A percentile compares a stretch with the other conserved stretches of the same genome.
phyloP scores from a whole-genome alignment of 2,888 invertebrate genomes.

The Julus scanicus region DNA sequence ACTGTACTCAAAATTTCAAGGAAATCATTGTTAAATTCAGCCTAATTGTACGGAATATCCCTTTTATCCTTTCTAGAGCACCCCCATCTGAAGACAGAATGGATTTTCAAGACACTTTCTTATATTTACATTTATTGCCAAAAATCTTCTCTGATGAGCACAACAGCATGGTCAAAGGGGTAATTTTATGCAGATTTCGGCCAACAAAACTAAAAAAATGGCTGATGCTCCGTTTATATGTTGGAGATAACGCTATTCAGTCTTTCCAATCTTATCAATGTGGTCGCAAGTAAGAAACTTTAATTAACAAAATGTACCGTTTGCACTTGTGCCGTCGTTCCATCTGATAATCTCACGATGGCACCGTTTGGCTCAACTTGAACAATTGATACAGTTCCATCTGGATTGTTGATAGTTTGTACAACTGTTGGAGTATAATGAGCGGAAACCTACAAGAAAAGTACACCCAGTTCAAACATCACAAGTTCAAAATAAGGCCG shows the following conservation, averaged over 20 bases:
- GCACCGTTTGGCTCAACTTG: constrained; percentile 94
- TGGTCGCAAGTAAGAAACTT: neutral
- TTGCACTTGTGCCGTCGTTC: constrained; percentile 93
- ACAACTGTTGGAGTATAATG: constrained; percentile 90
- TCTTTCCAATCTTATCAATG: neutral
- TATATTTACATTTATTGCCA: too few relatives aligned
- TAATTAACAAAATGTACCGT: constrained; percentile 67
- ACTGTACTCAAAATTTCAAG: neutral
- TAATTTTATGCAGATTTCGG: too few relatives aligned
- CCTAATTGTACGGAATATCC: neutral
- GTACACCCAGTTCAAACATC: neutral
- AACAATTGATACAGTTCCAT: constrained; percentile 95
- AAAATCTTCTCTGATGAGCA: too few relatives aligned
- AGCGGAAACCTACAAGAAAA: constrained; percentile 55
- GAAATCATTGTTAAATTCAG: neutral
- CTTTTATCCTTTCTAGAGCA: neutral
- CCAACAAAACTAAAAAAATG: too few relatives aligned
- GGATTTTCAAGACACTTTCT: too few relatives aligned
- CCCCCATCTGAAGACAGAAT: neutral
- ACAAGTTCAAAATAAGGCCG: neutral
- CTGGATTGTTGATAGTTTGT: constrained; percentile 95
- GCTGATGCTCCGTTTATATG: too few relatives aligned
- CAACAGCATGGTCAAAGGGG: too few relatives aligned
- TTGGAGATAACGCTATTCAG: neutral
- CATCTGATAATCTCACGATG: constrained; percentile 94